Base-by-base conservation (phyloP, 1,140 invertebrate genomes). In the Camponotus floridanus region DNA sequence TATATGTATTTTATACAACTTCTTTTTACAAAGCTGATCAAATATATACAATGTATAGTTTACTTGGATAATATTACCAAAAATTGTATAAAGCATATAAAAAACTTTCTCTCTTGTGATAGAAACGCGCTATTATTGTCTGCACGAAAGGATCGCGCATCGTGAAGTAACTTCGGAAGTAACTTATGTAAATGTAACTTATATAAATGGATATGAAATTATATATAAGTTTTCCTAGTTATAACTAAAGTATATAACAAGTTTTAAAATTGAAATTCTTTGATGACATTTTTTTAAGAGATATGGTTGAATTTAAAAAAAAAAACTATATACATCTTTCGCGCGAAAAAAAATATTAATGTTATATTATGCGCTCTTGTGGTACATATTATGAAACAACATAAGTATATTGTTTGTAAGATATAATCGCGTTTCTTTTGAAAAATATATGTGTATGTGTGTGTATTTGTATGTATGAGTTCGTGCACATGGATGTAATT, bases 41-140 rank as follows among this genome's bases (percentile, higher is more conserved):
- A 61, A 51, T 64, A 9, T 57, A 85, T 64, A 64, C 83, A 57
- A 61, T 80, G 42, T 73, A 88, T 48, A 79, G 48, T 85, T 61
- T 73, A 71, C 15, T 42, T 80, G 79, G 68, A 48, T 33, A 61
- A 83, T 59, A 61, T 59, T 86, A 89, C 70, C 68, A 89, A 78
- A 86, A 86, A 67, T 78, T 86, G 59, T 86, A 73, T 81, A 76
- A 84, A 48, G n/a, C 76, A 64, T 88, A 80, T 86, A 76, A 59
- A 73, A 62, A 86, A 21, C 59, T 67, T 64, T 59, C 31, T 39
- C 70, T 88, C 6, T 86, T 68, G 48, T 80, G 73, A 86, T 74
- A 86, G 68, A 88, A 81, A 81, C 21, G 26, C 26, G 39, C 13
- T 18, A 33, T 6, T 78, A 78, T 78, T 18, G 39, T 73, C 21